A percentile compares a stretch with the other conserved stretches of the same genome.
phyloP scores from a whole-genome alignment of 2,113 vertebrate species.

The Perca fluviatilis region DNA sequence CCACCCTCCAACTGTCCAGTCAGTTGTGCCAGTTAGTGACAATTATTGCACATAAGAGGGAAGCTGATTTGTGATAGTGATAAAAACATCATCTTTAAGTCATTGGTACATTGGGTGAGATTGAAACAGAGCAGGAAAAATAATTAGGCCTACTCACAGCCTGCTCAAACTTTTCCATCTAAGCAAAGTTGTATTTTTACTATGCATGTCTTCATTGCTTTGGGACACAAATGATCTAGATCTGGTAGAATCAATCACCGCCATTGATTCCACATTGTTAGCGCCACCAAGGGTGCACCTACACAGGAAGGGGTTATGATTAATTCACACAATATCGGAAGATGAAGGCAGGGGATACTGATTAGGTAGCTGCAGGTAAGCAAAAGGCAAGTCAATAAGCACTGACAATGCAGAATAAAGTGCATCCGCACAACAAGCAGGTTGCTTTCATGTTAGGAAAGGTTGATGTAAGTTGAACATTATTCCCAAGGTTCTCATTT shows the following conservation, averaged over 20 bases:
- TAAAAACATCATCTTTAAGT: background rate
- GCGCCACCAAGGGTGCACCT: background rate
- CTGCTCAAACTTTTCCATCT: background rate
- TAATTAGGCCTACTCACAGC: background rate
- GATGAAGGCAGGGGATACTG: background rate
- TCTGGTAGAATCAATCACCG: background rate
- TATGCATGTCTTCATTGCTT: background rate
- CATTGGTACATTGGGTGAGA: background rate
- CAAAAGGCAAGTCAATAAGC: constrained; percentile 1
- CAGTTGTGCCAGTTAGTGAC: constrained; percentile 16
- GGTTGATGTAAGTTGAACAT: background rate
- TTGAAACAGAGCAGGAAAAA: background rate
- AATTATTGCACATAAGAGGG: background rate
- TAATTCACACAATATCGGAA: background rate
- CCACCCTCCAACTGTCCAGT: constrained; percentile 10
- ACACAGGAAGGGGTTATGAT: background rate
- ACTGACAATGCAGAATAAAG: background rate
- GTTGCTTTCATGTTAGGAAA: background rate
- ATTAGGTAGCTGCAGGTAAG: background rate
- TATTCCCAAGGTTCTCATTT: background rate
- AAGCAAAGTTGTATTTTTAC: background rate
- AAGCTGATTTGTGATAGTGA: background rate
- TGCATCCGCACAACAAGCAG: background rate
- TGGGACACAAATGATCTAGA: background rate
- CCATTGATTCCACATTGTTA: background rate